Evolutionary conservation across 1,140 invertebrate genomes (phyloP).

Genomic region (Notospermus geniculatus): DNA sequence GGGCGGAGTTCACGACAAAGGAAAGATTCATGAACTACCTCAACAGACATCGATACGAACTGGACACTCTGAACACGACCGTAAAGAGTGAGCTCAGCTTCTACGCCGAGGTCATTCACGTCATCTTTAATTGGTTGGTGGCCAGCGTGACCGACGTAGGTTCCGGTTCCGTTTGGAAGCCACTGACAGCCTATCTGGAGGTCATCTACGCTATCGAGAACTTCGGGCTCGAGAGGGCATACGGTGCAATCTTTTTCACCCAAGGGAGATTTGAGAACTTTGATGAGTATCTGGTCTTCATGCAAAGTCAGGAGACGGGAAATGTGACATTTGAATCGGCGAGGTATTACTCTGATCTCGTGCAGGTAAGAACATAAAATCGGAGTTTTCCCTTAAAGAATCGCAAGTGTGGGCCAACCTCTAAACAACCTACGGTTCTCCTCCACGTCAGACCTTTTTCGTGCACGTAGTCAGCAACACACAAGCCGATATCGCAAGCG

Average conservation of each 20-base stretch:
- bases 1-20: conserved; percentile 23
- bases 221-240: conserved; percentile 31
- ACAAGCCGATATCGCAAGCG: too few relatives aligned
- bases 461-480: too few relatives aligned
- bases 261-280: conserved; percentile 23
- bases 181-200: neutral
- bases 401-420: too few relatives aligned
- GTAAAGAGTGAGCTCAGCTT: conserved; percentile 30
- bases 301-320: conserved; percentile 30
- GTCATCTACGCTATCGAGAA: conserved; percentile 27
- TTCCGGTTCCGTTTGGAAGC: conserved; percentile 9
- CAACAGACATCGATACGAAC: conserved; percentile 28
- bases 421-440: too few relatives aligned
- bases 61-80: conserved; percentile 32
- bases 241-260: conserved; percentile 29
- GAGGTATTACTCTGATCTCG: conserved; percentile 26
- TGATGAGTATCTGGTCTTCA: conserved; percentile 29
- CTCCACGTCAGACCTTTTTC: too few relatives aligned
- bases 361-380: conserved; percentile 23
- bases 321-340: conserved; percentile 28
- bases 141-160: conserved; percentile 23
- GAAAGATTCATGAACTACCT: conserved; percentile 28
- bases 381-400: too few relatives aligned
- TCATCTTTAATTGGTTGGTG: conserved; percentile 35
- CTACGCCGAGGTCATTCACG: conserved; percentile 31